Evolutionary conservation across 2,113 vertebrate genomes (phyloP), one percentile per base, ranked within the genome.

Genomic region (Chloebia gouldiae): DNA sequence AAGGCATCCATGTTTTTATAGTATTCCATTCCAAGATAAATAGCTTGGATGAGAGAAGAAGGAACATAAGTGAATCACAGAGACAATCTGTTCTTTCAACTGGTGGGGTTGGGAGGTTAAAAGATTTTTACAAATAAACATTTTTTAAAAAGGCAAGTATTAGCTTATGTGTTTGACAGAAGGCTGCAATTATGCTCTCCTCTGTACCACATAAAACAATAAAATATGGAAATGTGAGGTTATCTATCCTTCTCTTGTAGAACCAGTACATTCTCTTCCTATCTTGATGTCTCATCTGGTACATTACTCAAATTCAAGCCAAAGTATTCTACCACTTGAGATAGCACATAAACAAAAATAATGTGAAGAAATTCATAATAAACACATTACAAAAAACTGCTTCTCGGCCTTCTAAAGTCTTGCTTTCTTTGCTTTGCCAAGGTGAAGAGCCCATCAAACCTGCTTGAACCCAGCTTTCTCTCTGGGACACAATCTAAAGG

Each of bases 51-150:
- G 66, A 88, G 71, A 82, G 66, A 91, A 90, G 22, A 87, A n/a
- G 45, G 71, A 90, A 76, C 53, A 68, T 45, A 88, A 90, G 70
- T 73, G 75, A 91, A 91, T 87, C 64, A 70, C 51, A 81, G 59
- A 86, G 86, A 89, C 86, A 91, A 91, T 79, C 86, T 79, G 84
- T 96, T 93, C 88, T 88, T 95, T 93, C 70, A 92, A 31, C 45
- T 72, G 31, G 10, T 77, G 49, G 39, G 49, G 59, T n/a, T 88
- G 56, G 56, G 35, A 93, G 91, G 51, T 70, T 86, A 68, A 66
- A 82, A 73, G 51, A 83, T 60, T 90, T 94, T 93, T 91, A 92
- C 76, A 95, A 95, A 93, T 93, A 95, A 92, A 79, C 65, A 76
- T 45, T 72, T 11, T 4, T 10, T 22, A 40, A 86, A 77, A 90